A percentile compares a stretch with the other conserved stretches of the same genome.
These are phyloP conservation scores for Gibbula magus DNA, from an alignment of 2,888 invertebrate species.

Conservation along the genomic window DNA sequence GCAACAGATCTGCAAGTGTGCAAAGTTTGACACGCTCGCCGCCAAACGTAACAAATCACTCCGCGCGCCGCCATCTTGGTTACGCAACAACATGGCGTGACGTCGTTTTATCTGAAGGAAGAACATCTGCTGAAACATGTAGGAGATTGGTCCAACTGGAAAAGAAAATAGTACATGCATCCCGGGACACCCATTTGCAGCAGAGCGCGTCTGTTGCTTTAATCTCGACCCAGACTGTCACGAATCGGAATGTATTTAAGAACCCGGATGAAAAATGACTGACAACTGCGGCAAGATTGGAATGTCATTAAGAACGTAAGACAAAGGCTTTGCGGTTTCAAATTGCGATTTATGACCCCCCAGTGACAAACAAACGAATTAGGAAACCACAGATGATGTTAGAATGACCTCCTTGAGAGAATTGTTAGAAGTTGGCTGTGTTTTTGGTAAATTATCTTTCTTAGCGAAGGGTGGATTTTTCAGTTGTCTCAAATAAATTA, in stretches of 20 bases:
- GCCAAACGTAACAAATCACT: slow-evolving; percentile 16
- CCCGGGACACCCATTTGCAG: background rate
- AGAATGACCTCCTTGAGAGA: too few species aligned
- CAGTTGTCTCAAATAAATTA: too few species aligned
- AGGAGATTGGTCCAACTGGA: background rate
- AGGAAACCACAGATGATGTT: too few species aligned
- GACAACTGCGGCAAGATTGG: background rate
- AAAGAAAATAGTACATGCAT: background rate
- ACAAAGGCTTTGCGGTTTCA: too few species aligned
- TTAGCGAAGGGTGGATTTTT: too few species aligned
- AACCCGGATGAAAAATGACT: background rate
- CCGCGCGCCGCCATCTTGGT: slow-evolving; percentile 17
- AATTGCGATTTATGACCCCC: too few species aligned
- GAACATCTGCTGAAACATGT: slow-evolving; percentile 12
- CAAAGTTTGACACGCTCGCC: slow-evolving; percentile 7
- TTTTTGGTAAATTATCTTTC: too few species aligned
- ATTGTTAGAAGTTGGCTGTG: too few species aligned
- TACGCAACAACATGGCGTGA: slow-evolving; percentile 17
- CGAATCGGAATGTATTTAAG: background rate
- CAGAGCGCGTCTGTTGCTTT: slow-evolving; percentile 3
- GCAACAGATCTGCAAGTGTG: background rate
- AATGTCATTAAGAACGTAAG: background rate
- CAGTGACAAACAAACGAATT: too few species aligned
- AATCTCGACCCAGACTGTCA: background rate
- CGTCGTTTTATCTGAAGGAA: background rate